Percentiles rank a stretch among this genome's conserved stretches.
Evolutionary conservation across 2,888 invertebrate species (phyloP).

Genomic region (Drosophila stalkeri): DNA sequence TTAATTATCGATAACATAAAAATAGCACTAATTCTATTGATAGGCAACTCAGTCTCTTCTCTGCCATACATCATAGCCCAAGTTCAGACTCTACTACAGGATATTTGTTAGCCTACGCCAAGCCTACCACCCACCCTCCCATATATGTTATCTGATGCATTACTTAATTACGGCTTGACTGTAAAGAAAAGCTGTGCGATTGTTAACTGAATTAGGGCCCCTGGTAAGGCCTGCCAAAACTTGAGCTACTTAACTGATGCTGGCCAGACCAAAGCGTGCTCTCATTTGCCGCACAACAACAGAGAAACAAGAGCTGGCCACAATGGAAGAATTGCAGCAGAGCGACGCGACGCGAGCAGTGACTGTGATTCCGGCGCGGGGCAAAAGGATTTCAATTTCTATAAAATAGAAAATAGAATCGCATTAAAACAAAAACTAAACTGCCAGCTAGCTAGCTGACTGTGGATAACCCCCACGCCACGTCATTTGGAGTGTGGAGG

Average conservation of each 20-base stretch:
- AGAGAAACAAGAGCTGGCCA: slow-evolving; percentile 2
- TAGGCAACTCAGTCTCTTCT: background rate
- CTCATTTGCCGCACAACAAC: slow-evolving; percentile 22
- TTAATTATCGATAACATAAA: background rate
- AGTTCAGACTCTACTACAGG: background rate
- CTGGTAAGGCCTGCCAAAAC: slow-evolving; percentile 28
- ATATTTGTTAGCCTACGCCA: background rate
- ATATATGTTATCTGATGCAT: background rate
- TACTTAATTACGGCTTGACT: slow-evolving; percentile 10
- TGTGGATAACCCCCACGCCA: background rate
- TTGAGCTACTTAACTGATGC: slow-evolving; percentile 50
- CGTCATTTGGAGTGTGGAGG: background rate
- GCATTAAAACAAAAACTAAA: slow-evolving; percentile 47
- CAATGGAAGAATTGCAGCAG: slow-evolving; percentile 10
- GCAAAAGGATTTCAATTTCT: slow-evolving; percentile 47
- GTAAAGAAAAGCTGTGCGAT: slow-evolving; percentile 38
- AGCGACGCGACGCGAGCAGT: background rate
- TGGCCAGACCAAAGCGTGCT: slow-evolving; percentile 30
- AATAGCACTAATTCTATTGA: background rate
- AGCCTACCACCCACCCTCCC: too few species aligned
- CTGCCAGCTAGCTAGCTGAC: slow-evolving; percentile 21
- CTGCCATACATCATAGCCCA: background rate
- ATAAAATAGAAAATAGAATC: slow-evolving; percentile 48
- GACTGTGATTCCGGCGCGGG: slow-evolving; percentile 30
- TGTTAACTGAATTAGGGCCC: slow-evolving; percentile 41